phyloP scores from a whole-genome alignment of 1,140 invertebrate species.

The Pogonognathellus flavescens region DNA sequence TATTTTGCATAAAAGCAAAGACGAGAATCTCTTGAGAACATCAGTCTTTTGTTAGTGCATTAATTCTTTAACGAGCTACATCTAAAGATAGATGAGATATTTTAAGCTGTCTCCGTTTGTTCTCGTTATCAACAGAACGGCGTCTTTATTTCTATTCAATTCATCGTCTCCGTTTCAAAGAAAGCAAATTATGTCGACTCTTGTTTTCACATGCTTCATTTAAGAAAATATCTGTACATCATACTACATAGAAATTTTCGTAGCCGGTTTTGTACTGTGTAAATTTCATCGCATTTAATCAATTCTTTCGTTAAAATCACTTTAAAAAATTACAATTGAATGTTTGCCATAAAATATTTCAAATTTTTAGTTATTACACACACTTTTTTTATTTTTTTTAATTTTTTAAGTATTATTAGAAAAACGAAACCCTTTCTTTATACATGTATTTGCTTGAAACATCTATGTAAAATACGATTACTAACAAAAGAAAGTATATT shows the following conservation, averaged over 20 bases:
- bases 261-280: neutral
- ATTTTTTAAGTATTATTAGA: too few relatives aligned
- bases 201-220: neutral
- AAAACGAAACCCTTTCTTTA: too few relatives aligned
- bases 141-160: constrained; percentile 10
- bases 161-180: neutral
- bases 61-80: neutral
- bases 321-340: too few relatives aligned
- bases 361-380: too few relatives aligned
- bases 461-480: too few relatives aligned
- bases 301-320: too few relatives aligned
- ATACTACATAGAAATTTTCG: neutral
- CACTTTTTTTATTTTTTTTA: too few relatives aligned
- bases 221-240: neutral
- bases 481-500: too few relatives aligned
- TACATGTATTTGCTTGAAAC: too few relatives aligned
- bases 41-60: neutral
- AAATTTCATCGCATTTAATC: too few relatives aligned
- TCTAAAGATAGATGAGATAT: neutral
- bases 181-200: neutral
- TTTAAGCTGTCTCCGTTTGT: neutral
- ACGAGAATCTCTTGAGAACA: constrained; percentile 22
- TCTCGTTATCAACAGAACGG: neutral
- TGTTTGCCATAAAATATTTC: too few relatives aligned
- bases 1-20: constrained; percentile 20